A percentile compares a stretch with the other conserved stretches of the same genome.
Evolutionary conservation across 2,888 invertebrate species (phyloP).

Genomic region (Rapana venosa): DNA sequence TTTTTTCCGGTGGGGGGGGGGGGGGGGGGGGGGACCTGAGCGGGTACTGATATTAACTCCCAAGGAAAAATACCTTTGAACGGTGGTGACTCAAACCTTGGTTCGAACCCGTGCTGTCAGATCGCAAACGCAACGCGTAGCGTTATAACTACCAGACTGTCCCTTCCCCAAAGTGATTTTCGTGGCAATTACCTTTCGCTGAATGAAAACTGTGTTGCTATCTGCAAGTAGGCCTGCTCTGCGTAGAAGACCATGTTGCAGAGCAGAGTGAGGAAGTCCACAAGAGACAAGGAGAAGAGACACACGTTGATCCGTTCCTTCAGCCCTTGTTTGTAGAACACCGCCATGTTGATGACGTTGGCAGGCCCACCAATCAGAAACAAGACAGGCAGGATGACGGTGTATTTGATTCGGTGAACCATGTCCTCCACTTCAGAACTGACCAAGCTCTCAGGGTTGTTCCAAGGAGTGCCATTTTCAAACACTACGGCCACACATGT

Average conservation of each 20-base stretch:
- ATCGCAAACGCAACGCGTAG: too few relatives aligned
- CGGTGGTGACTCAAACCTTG: too few relatives aligned
- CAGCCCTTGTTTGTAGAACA: conserved; percentile 6
- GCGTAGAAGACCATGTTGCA: not conserved
- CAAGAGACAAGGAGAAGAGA: not conserved
- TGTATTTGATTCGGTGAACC: not conserved
- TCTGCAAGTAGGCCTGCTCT: not conserved
- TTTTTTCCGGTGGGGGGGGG: too few relatives aligned
- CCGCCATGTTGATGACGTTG: conserved; percentile 9
- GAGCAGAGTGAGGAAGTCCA: not conserved
- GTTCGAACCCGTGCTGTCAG: too few relatives aligned
- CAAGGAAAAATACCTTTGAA: too few relatives aligned
- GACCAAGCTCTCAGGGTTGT: not conserved
- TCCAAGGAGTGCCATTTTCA: not conserved
- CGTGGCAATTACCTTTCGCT: not conserved
- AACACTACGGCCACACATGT: too few relatives aligned
- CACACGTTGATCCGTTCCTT: conserved; percentile 14
- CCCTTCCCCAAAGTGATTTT: too few relatives aligned
- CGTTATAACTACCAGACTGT: too few relatives aligned
- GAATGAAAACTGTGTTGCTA: not conserved
- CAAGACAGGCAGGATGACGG: not conserved
- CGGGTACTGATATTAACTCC: too few relatives aligned
- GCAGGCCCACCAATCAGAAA: conserved; percentile 13
- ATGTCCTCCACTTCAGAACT: not conserved
- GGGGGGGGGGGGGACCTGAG: too few relatives aligned